Evolutionary conservation across 2,797 vertebrate genomes (phyloP).

Genomic region (Xenops minutus): DNA sequence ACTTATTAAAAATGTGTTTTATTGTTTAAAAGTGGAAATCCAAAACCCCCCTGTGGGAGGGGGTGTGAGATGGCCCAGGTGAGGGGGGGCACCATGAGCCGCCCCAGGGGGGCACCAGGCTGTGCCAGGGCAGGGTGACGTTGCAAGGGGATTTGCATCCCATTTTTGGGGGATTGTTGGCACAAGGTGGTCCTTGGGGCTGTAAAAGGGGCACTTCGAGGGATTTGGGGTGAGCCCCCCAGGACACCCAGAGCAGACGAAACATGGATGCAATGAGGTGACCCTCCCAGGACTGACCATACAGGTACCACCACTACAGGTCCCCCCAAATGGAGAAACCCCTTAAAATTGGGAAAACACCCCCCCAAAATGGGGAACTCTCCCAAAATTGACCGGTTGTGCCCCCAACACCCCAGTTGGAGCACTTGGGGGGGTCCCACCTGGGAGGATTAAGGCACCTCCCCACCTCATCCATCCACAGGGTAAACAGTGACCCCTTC

Average conservation of each 20-base stretch:
- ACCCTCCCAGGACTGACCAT: rapidly evolving
- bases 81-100: background rate
- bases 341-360: background rate
- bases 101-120: background rate
- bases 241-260: background rate
- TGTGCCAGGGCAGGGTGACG: background rate
- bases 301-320: background rate
- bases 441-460: background rate
- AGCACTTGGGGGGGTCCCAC: background rate
- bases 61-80: background rate
- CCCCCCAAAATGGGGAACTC: background rate
- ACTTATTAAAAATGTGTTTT: conserved; percentile 30
- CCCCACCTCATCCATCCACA: rapidly evolving
- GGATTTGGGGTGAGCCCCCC: rapidly evolving
- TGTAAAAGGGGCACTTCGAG: too few relatives aligned
- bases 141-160: too few relatives aligned
- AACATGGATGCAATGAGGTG: background rate
- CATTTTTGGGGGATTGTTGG: background rate
- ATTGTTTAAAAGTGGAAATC: conserved; percentile 36
- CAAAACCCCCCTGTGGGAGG: background rate
- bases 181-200: background rate
- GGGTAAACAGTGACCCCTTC: background rate
- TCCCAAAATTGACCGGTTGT: rapidly evolving
- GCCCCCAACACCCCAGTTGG: background rate
- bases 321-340: background rate